phyloP scores from a whole-genome alignment of 2,113 vertebrate species.

The Ciconia boyciana region DNA sequence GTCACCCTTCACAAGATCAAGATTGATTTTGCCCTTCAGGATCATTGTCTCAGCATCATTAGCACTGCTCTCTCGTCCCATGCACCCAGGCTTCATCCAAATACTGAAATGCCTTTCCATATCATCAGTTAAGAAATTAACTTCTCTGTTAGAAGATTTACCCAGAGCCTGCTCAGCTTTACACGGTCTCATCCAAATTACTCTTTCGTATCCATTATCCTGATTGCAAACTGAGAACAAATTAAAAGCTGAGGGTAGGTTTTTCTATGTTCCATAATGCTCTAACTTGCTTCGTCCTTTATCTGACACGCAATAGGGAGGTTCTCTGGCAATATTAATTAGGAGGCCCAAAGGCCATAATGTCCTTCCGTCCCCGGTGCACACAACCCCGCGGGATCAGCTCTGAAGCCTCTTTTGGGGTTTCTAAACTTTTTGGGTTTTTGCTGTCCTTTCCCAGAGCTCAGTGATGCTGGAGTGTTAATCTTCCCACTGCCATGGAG shows the following conservation, averaged over 20 bases:
- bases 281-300: neutral
- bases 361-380: neutral
- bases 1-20: neutral
- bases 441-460: neutral
- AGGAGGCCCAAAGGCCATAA: neutral
- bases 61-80: neutral
- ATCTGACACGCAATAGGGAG: neutral
- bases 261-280: neutral
- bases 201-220: neutral
- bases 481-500: neutral
- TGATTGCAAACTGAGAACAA: neutral
- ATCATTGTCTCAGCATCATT: neutral
- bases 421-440: neutral
- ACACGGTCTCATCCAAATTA: neutral
- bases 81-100: neutral
- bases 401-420: neutral
- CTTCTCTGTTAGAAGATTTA: neutral
- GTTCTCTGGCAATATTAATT: neutral
- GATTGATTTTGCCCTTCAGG: neutral
- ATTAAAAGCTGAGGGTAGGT: neutral
- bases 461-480: fast-evolving
- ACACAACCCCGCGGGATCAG: neutral
- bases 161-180: neutral
- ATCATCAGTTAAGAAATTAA: neutral
- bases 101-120: neutral